Conservation (phyloP, 2,888 invertebrate species). For the Caenorhabditis drosophilae region DNA sequence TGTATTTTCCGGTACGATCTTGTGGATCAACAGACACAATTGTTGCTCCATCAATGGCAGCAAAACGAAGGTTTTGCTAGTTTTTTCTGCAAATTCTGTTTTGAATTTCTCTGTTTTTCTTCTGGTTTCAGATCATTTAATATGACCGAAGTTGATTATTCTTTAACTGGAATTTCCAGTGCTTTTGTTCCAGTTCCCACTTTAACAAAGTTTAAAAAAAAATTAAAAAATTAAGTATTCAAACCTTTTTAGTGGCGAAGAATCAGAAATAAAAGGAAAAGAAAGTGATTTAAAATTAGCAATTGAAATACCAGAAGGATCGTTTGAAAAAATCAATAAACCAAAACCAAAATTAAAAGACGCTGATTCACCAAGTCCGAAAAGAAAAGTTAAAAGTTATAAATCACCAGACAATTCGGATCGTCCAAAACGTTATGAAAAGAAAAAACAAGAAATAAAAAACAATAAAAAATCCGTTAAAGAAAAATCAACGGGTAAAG, state of each 20-base stretch:
- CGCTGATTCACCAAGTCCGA: slow-evolving; percentile 32
- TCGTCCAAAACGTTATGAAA: slow-evolving; percentile 21
- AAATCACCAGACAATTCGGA: slow-evolving; percentile 29
- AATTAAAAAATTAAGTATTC: too few species aligned
- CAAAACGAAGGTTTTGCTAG: slow-evolving; percentile 8
- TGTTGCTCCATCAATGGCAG: slow-evolving; percentile 12
- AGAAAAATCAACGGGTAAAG: too few species aligned
- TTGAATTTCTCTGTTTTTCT: too few species aligned
- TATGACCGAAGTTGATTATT: slow-evolving; percentile 31
- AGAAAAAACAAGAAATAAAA: slow-evolving; percentile 11
- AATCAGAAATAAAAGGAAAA: too few species aligned
- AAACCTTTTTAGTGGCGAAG: too few species aligned
- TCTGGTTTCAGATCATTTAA: slow-evolving; percentile 14
- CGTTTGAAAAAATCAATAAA: too few species aligned
- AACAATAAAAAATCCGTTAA: too few species aligned
- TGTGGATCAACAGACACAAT: slow-evolving; percentile 26
- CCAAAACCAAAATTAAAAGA: too few species aligned
- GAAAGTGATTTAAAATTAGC: too few species aligned
- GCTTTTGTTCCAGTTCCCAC: slow-evolving; percentile 27
- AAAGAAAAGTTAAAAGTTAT: slow-evolving; percentile 13
- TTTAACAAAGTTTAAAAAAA: too few species aligned
- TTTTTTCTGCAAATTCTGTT: background rate
- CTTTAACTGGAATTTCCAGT: slow-evolving; percentile 25
- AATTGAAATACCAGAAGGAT: too few species aligned
- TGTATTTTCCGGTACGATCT: background rate